Base-by-base conservation (phyloP, 1,140 invertebrate species). In the Pachyrhynchus sulphureomaculatus region DNA sequence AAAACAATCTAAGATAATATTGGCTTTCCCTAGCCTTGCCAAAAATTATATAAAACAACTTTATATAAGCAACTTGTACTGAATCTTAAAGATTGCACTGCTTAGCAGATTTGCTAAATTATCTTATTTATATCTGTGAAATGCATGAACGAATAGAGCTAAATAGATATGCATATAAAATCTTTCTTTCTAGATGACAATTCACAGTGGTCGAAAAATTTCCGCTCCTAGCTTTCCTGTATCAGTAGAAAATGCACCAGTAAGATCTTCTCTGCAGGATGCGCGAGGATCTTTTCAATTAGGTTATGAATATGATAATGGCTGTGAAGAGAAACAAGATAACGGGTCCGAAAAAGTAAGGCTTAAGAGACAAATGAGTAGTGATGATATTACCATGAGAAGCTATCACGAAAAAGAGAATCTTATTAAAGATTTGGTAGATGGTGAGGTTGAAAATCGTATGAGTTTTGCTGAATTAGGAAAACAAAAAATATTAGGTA, bases 221-320 rank as follows among this genome's bases (percentile, higher is more conserved):
- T 82, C 81, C 24, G 80, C 81, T 15, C 81, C 82, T 4, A 68
- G 79, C n/a, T 80, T 78, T 53, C 65, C 72, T 8, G 47, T 62
- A 2, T 23, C 69, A 18, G 62, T 70, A 18, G 70, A 73, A 42
- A 75, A 74, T 55, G 65, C 68, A 2, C 69, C 71, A 2, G 81
- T 86, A 2, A 81, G 88, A 8, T 88, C 88, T 0, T 87, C 87
- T 26, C 80, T 88, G 13, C 87, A 89, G 67, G 89, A 91, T 75
- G 88, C 88, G 13, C 82, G 88, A 47, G 86, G 88, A 42, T 84
- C 85, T 9, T 77, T 87, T 49, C 84, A 86, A 58, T 79, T 91
- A 63, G 83, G 88, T 62, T 85, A 88, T 61, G 87, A 69, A n/a
- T 85, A 88, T 61, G 87, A 69, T 17, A 85, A 85, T 65, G 81